These are phyloP conservation scores for Drosophila navojoa DNA, from an alignment of 1,140 invertebrate species.

Conservation along the genomic window DNA sequence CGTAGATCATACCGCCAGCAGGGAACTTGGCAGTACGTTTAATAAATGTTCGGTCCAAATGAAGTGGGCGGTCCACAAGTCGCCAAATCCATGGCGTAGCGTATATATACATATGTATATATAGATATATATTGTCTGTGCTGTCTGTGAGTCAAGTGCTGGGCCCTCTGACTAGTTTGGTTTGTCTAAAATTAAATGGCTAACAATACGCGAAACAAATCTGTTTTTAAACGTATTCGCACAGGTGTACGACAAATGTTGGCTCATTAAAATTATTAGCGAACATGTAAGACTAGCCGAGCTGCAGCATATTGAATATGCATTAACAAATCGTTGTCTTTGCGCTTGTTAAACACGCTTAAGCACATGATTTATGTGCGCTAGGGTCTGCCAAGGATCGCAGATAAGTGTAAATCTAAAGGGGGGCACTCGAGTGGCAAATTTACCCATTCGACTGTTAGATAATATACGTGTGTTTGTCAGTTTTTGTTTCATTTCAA, in stretches of 20 bases:
- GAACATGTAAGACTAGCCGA: constrained; percentile 31
- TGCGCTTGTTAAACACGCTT: constrained; percentile 42
- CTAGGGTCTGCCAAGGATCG: constrained; percentile 23
- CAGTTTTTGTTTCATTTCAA: background rate
- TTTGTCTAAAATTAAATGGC: constrained; percentile 67
- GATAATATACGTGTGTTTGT: background rate
- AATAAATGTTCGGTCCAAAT: constrained; percentile 46
- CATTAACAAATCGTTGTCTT: constrained; percentile 32
- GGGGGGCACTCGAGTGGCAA: no score
- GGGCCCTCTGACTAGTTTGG: constrained; percentile 25
- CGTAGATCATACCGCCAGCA: constrained; percentile 8
- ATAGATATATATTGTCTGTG: background rate
- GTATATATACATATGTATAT: background rate
- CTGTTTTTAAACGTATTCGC: constrained; percentile 79
- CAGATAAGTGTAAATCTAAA: constrained; percentile 1
- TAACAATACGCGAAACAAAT: constrained; percentile 64
- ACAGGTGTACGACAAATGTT: constrained; percentile 76
- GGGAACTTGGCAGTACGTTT: constrained; percentile 44
- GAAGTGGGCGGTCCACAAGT: constrained; percentile 48
- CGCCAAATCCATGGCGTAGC: constrained; percentile 13
- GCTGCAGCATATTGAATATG: constrained; percentile 10
- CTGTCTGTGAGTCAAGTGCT: background rate
- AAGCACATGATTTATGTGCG: constrained; percentile 16
- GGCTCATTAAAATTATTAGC: constrained; percentile 81
- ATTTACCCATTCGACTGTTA: no score